These are phyloP conservation scores for Globodera rostochiensis DNA, from an alignment of 1,140 invertebrate genomes.

Conservation along the genomic window DNA sequence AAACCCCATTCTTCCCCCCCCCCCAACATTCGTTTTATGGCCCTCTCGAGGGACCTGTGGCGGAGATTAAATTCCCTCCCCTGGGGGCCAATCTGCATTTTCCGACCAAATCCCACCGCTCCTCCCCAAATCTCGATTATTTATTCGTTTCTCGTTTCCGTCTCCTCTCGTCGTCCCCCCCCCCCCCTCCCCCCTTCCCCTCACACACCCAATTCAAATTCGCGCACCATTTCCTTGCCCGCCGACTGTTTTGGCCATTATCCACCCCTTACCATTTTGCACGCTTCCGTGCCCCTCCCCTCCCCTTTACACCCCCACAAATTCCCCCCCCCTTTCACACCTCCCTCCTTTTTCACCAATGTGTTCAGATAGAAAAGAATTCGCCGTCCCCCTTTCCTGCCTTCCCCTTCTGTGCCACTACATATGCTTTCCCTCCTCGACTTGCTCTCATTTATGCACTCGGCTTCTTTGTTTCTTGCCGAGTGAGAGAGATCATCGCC, in stretches of 20 bases:
- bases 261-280: background rate
- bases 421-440: background rate
- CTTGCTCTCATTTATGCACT: background rate
- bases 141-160: background rate
- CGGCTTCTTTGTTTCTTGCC: background rate
- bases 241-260: background rate
- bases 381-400: background rate
- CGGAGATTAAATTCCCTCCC: constrained; percentile 20
- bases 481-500: background rate
- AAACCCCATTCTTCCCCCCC: constrained; percentile 1
- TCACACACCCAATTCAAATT: background rate
- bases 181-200: background rate
- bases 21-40: constrained; percentile 5
- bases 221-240: background rate
- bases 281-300: background rate
- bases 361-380: no score
- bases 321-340: background rate
- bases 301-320: background rate
- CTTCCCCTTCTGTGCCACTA: background rate
- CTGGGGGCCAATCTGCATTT: constrained; percentile 2
- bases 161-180: background rate
- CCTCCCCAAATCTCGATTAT: background rate
- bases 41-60: constrained; percentile 5
- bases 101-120: background rate
- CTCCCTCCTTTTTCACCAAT: background rate